Evolutionary conservation across 2,113 vertebrate genomes (phyloP), one percentile per base, ranked within the genome.

Genomic region (Callopanchax toddi): DNA sequence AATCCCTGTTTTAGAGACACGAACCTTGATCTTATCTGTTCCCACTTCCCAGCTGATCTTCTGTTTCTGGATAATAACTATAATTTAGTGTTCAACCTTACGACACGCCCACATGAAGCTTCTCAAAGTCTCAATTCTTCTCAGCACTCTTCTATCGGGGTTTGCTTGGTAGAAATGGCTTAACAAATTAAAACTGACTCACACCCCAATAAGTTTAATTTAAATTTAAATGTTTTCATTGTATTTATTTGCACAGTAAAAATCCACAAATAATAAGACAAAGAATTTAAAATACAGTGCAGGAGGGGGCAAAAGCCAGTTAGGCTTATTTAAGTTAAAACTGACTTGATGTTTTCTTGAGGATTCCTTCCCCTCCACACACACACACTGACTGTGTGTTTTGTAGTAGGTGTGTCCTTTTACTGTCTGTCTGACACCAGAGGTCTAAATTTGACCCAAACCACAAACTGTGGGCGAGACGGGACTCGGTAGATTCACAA

Each of bases 361-460:
- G n/a, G n/a, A 54, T 26, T 37, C 2, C n/a, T 40, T 64, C 51
- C 20, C 20, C 44, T 46, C 22, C 15, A 51, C 57, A 79, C 16
- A 58, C n/a, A 25, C 11, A 49, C 55, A 65, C 21, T 53, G 49
- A 20, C 43, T 22, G 4, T 66, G 32, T 21, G 53, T 46, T n/a
- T 65, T 39, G 23, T n/a, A 70, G 65, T 72, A 49, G 60, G 72
- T 60, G 76, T 79, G 67, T 67, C 67, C 55, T 39, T 4, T 53
- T 16, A 75, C 80, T 79, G 87, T 71, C 74, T 87, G 86, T 76
- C 66, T 66, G 22, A 67, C 59, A 18, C 64, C 62, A 69, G 18
- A 59, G 37, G 62, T 82, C 77, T 89, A 89, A 80, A 86, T 85
- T 80, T 86, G 72, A 49, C 56, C 44, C 18, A 39, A 77, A 79